Base-by-base conservation (phyloP, 2,888 invertebrate species). In the Chironomus tentans region DNA sequence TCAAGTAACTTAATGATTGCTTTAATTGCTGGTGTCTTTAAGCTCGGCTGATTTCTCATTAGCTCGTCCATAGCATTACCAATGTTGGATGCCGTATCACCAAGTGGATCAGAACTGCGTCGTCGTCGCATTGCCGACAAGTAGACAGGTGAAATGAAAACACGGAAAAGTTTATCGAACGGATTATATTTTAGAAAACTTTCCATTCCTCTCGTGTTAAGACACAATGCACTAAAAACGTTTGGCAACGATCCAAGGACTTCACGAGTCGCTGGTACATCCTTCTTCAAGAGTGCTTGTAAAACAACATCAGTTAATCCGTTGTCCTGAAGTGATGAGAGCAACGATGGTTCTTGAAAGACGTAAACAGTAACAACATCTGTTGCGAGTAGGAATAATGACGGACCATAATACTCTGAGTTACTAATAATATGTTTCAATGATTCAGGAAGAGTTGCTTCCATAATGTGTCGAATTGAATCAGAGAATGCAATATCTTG, bases 31-130 rank as follows among this genome's bases (percentile, higher is more conserved):
- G 91, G 91, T 4, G 88, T 87, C 81, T 92, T 89, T 68, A 95
- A 85, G 78, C 91, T 91, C 0, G 94, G 94, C 81, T 95, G 94
- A 82, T 95, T 94, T 69, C 95, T 86, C 90, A 95, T 93, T 10
- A 95, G 82, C 81, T 95, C 94, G 81, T 95, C 94, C 91, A 95
- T 92, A 0, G 94, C 92, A 82, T 91, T 92, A 13, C 94, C 94
- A 48, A 95, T 85, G 84, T 92, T 93, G 65, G 91, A 90, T 1
- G 94, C 94, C 4, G 94, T 94, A 80, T 93, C 92, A 3, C 90
- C 91, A 79, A 90, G 83, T 0, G 91, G 89, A 82, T 94, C 94
- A 0, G 92, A 90, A 79, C 91, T 91, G 18, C 94, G 87, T 48
- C 94, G 86, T 77, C 93, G 86, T 73, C 93, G 86, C 94, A 95